Percentiles rank a stretch among this genome's conserved stretches.
Conservation (phyloP, 2,888 invertebrate genomes). For the Drosophila meridionalis region DNA sequence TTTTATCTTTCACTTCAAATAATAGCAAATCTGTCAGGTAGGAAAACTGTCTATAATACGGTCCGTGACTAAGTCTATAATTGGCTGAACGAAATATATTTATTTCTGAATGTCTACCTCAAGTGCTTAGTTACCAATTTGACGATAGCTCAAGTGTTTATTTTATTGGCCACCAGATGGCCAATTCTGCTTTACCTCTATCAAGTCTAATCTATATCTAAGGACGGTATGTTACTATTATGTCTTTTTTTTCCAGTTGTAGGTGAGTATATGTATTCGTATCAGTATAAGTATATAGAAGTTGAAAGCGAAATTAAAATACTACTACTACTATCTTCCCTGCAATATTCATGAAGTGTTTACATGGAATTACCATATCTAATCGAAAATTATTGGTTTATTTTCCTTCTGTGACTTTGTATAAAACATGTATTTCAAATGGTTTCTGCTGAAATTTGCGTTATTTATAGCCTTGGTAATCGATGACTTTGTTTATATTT, state of each 20-base stretch:
- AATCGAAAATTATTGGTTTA: neutral
- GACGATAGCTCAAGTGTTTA: slow-evolving; percentile 1
- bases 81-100: neutral
- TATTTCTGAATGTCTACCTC: neutral
- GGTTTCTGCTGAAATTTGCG: neutral
- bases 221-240: no score
- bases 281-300: no score
- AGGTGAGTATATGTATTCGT: no score
- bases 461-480: neutral
- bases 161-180: neutral
- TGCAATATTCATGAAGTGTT: no score
- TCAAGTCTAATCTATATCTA: no score
- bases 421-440: neutral
- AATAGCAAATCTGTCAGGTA: neutral
- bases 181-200: neutral
- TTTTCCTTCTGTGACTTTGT: neutral
- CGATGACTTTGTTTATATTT: neutral
- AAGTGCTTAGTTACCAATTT: neutral
- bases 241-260: no score
- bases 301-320: no score
- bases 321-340: no score
- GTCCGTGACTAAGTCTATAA: neutral
- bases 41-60: neutral
- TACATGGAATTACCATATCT: neutral
- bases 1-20: neutral